Conservation (phyloP, 2,888 invertebrate genomes). For the Smittia sp. region DNA sequence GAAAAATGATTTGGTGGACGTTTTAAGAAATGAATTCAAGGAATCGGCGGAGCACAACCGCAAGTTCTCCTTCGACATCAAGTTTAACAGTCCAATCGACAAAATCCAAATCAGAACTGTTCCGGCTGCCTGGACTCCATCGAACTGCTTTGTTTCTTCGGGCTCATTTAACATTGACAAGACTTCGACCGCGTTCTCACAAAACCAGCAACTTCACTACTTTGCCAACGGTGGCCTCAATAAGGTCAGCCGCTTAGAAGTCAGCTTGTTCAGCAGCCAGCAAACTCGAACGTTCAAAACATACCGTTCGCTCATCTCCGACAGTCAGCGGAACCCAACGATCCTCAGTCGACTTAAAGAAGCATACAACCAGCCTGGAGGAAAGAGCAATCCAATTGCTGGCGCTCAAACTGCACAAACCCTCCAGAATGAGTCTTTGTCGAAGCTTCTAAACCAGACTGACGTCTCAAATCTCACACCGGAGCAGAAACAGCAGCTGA, state of each 20-base stretch:
- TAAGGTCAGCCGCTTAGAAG: not conserved
- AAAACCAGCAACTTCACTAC: not conserved
- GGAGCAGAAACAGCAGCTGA: conserved; percentile 63
- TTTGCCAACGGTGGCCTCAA: not conserved
- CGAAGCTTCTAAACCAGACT: conserved; percentile 43
- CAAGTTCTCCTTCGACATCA: conserved; percentile 17
- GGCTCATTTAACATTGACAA: conserved; percentile 28
- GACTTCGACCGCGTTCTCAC: not conserved
- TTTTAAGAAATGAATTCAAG: conserved; percentile 26
- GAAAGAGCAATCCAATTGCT: not conserved
- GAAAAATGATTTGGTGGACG: conserved; percentile 4
- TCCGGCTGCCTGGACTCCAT: not conserved
- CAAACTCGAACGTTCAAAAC: conserved; percentile 76
- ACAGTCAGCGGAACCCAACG: conserved; percentile 69
- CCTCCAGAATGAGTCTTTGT: conserved; percentile 44
- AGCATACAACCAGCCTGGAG: conserved; percentile 18
- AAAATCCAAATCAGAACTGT: not conserved
- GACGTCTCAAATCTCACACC: conserved; percentile 28
- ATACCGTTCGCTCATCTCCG: conserved; percentile 67
- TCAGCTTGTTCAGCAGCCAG: not conserved
- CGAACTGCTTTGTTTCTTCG: not conserved
- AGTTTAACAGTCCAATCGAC: not conserved
- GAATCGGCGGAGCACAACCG: not conserved
- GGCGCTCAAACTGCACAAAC: not conserved
- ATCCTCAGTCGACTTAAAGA: conserved; percentile 66